Base-by-base conservation (phyloP, 1,140 invertebrate species). In the Cyrtorhinus lividipennis region DNA sequence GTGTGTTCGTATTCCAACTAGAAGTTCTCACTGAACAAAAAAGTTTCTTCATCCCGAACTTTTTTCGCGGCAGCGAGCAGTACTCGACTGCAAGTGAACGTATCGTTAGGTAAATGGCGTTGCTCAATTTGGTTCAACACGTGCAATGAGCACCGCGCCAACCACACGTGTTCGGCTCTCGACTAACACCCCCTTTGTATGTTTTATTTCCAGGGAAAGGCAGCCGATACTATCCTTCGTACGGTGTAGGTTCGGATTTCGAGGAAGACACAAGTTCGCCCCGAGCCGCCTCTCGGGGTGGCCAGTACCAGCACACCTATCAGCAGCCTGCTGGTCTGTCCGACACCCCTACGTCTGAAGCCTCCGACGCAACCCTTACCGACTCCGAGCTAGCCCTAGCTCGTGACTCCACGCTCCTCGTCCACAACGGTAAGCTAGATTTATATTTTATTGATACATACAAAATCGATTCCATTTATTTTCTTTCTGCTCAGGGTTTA, bases 361-460 rank as follows among this genome's bases (percentile, higher is more conserved):
- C 83, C 20, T 87, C 84, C 45, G 85, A 88, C 81, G 86, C 86
- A 18, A 88, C 86, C 0, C 79, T 88, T 64, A 88, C 86, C 5
- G 86, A 88, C 72, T 87, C 85, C 10, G 86, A 89, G 73, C 76
- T 88, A 66, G 85, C 86, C 66, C 78, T 87, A 65, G 84, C 85
- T 56, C 79, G 84, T 67, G 85, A 87, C 72, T 86, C 83, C 1
- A 85, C 85, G 44, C 80, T 87, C 30, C 81, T 86, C 63, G 84
- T 86, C 65, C 84, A 87, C 77, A 86, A 87, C 84, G 84, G 85
- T 87, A 62, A 81, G 81, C 76, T n/a, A n/a, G n/a, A n/a, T n/a
- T n/a, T n/a, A n/a, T n/a, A n/a, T n/a, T n/a, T n/a, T n/a, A n/a
- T n/a, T n/a, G n/a, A n/a, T n/a, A n/a, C n/a, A n/a, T n/a, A n/a